Evolutionary conservation across 1,140 invertebrate species (phyloP).

Genomic region (Drosophila chauvacae): DNA sequence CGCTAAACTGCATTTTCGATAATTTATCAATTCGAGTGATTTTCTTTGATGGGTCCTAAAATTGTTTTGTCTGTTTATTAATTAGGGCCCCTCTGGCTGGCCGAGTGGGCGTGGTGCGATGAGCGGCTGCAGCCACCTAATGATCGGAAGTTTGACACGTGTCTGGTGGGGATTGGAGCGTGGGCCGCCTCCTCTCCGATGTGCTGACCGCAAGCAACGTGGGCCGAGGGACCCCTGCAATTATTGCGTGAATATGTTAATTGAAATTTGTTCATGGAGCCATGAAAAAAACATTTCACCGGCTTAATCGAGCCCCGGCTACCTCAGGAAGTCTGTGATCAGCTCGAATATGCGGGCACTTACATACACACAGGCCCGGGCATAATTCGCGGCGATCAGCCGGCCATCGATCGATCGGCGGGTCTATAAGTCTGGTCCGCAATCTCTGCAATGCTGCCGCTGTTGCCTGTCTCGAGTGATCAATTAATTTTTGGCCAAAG

Average conservation of each 20-base stretch:
- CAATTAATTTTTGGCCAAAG: conserved; percentile 78
- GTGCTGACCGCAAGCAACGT: conserved; percentile 49
- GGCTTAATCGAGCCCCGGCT: conserved; percentile 28
- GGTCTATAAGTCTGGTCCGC: conserved; percentile 49
- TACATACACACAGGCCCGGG: conserved; percentile 29
- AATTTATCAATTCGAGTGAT: conserved; percentile 70
- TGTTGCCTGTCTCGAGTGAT: conserved; percentile 69
- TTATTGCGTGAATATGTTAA: conserved; percentile 82
- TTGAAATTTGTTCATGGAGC: conserved; percentile 75
- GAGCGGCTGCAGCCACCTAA: conserved; percentile 53
- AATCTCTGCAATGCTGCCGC: conserved; percentile 49
- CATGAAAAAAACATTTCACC: conserved; percentile 69
- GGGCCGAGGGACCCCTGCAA: conserved; percentile 55
- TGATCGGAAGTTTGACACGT: conserved; percentile 82
- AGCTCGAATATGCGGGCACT: conserved; percentile 65
- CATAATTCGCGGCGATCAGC: conserved; percentile 59
- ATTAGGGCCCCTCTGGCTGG: conserved; percentile 54
- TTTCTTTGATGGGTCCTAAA: conserved; percentile 39
- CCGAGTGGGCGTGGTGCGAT: conserved; percentile 61
- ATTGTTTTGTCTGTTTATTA: conserved; percentile 78
- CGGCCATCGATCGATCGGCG: conserved; percentile 54
- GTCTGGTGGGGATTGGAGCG: conserved; percentile 43
- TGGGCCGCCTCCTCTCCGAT: conserved; percentile 26
- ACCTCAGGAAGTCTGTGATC: conserved; percentile 50
- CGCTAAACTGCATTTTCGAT: conserved; percentile 75